phyloP scores from a whole-genome alignment of 2,113 vertebrate species.

The Chaenocephalus aceratus region DNA sequence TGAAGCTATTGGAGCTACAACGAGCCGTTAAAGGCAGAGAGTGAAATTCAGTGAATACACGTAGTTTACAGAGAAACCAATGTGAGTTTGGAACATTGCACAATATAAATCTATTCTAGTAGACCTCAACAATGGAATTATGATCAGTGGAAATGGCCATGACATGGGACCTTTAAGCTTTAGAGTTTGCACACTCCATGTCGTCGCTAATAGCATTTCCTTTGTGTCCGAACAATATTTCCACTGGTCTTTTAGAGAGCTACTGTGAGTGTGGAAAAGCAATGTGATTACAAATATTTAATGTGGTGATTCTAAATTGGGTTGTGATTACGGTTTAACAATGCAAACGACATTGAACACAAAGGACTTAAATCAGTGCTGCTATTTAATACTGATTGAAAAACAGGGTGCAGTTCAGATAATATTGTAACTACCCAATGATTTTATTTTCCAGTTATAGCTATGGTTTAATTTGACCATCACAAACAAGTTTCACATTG shows the following conservation, averaged over 20 bases:
- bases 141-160: too few species aligned
- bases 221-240: not conserved
- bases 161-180: not conserved
- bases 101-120: too few species aligned
- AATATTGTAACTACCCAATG: not conserved
- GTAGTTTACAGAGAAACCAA: too few species aligned
- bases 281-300: not conserved
- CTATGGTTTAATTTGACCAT: not conserved
- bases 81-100: too few species aligned
- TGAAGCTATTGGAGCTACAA: too few species aligned
- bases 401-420: not conserved
- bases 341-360: not conserved
- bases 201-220: not conserved
- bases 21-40: too few species aligned
- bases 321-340: conserved; percentile 1
- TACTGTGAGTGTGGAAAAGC: not conserved
- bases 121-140: too few species aligned
- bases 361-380: not conserved
- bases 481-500: not conserved
- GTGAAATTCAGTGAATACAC: too few species aligned
- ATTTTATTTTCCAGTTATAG: not conserved
- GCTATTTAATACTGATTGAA: not conserved
- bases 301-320: not conserved
- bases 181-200: not conserved
- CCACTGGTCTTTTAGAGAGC: not conserved